Conservation (phyloP, 2,888 invertebrate genomes). For the Andrena marginata region DNA sequence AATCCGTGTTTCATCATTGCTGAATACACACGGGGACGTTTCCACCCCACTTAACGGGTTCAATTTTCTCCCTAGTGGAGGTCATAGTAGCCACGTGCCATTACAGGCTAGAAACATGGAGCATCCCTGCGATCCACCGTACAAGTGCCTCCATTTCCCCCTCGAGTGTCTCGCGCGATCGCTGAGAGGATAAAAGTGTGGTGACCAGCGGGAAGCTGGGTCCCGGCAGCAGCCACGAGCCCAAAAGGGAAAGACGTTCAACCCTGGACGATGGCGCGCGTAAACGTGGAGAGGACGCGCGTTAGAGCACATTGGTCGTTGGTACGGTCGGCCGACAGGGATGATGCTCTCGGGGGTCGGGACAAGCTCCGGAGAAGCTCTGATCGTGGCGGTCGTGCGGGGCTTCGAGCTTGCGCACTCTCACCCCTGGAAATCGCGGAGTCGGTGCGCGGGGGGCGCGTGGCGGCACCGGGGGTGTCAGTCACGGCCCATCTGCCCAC, state of each 20-base stretch:
- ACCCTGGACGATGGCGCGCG: conserved; percentile 53
- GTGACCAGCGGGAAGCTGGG: background rate
- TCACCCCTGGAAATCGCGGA: conserved; percentile 70
- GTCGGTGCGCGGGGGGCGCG: conserved; percentile 79
- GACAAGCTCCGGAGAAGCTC: conserved; percentile 72
- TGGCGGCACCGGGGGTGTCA: conserved; percentile 83
- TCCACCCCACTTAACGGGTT: no score
- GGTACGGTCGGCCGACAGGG: conserved; percentile 52
- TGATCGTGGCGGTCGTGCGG: conserved; percentile 68
- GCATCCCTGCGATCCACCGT: no score
- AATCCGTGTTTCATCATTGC: no score
- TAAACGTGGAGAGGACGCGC: conserved; percentile 43
- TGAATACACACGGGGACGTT: no score
- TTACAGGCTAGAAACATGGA: no score
- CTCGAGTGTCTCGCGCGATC: background rate
- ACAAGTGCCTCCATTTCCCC: no score
- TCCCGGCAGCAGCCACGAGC: background rate
- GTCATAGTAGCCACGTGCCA: no score
- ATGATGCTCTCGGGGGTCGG: conserved; percentile 68
- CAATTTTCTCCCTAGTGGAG: no score
- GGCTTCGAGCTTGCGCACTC: conserved; percentile 79
- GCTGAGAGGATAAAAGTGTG: background rate
- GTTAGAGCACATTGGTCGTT: conserved; percentile 58
- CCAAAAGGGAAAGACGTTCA: conserved; percentile 58
- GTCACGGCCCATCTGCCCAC: conserved; percentile 84